These are phyloP conservation scores for Channa striata DNA, from an alignment of 2,797 vertebrate genomes.

Conservation along the genomic window DNA sequence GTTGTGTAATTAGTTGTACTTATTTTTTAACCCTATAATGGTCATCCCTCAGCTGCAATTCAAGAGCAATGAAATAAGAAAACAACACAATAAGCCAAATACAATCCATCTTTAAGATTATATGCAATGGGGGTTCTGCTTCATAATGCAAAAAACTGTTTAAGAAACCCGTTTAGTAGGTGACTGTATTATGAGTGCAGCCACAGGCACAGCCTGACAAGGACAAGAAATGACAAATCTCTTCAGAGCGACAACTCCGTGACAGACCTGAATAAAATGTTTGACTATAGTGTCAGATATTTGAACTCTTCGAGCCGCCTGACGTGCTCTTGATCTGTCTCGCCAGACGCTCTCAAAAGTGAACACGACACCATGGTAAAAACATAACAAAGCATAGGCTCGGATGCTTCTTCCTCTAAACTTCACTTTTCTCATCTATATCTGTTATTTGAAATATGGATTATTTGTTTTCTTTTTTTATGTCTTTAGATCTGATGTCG, in stretches of 20 bases:
- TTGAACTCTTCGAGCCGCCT: slow-evolving; percentile 63
- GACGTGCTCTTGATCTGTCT: slow-evolving; percentile 57
- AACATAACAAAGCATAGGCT: slow-evolving; percentile 43
- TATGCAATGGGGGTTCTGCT: neutral
- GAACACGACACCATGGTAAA: slow-evolving; percentile 43
- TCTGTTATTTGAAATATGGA: neutral
- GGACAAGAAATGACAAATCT: slow-evolving; percentile 64
- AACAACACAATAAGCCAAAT: neutral
- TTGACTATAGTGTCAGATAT: slow-evolving; percentile 73
- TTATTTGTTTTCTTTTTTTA: no score
- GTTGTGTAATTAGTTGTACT: no score
- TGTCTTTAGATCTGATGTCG: neutral
- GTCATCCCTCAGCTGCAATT: no score
- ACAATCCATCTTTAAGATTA: neutral
- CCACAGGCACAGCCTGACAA: slow-evolving; percentile 50
- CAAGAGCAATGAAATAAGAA: neutral
- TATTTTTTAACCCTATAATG: no score
- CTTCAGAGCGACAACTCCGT: slow-evolving; percentile 44
- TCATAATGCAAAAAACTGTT: slow-evolving; percentile 49
- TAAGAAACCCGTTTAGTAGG: neutral
- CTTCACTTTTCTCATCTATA: neutral
- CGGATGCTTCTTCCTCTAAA: neutral
- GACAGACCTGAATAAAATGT: slow-evolving; percentile 65
- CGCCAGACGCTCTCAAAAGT: slow-evolving; percentile 45
- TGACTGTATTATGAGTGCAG: slow-evolving; percentile 29